A percentile compares a stretch with the other conserved stretches of the same genome.
Evolutionary conservation across 2,888 invertebrate genomes (phyloP).

Genomic region (Allacma fusca): DNA sequence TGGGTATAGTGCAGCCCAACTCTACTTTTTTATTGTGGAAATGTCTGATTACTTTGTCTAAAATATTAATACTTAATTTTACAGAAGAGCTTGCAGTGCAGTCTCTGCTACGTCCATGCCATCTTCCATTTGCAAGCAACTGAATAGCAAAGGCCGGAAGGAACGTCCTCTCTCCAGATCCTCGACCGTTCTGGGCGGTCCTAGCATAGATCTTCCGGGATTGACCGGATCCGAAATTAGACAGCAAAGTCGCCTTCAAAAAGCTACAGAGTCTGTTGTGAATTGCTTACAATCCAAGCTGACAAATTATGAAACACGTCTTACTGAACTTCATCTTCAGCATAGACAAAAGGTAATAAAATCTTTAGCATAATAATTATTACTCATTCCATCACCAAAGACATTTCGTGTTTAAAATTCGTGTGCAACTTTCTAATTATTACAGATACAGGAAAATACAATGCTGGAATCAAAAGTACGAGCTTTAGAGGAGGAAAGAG

Average conservation of each 20-base stretch:
- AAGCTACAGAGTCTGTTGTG: slow-evolving; percentile 58
- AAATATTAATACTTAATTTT: slow-evolving; percentile 3
- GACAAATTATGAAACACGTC: slow-evolving; percentile 54
- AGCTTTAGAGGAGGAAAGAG: slow-evolving; percentile 65
- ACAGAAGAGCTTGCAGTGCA: slow-evolving; percentile 28
- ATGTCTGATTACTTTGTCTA: no score
- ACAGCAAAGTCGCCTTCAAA: slow-evolving; percentile 53
- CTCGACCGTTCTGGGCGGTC: not conserved
- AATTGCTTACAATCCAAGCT: slow-evolving; percentile 58
- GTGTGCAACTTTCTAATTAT: not conserved
- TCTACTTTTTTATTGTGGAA: no score
- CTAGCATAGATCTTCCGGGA: not conserved
- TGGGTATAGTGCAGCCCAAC: no score
- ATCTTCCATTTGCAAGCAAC: not conserved
- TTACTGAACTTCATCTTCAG: slow-evolving; percentile 58
- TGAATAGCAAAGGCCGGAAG: not conserved
- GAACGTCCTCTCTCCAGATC: slow-evolving; percentile 22
- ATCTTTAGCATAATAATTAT: no score
- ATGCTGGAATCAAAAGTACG: slow-evolving; percentile 62
- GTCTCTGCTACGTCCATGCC: slow-evolving; percentile 35
- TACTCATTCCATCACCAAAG: no score
- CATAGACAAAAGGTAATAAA: slow-evolving; percentile 58
- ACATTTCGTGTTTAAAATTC: no score
- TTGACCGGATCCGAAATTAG: slow-evolving; percentile 21
- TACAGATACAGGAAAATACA: slow-evolving; percentile 64